Base-by-base conservation (phyloP, 2,797 vertebrate genomes). In the Sebastes paucispinis region DNA sequence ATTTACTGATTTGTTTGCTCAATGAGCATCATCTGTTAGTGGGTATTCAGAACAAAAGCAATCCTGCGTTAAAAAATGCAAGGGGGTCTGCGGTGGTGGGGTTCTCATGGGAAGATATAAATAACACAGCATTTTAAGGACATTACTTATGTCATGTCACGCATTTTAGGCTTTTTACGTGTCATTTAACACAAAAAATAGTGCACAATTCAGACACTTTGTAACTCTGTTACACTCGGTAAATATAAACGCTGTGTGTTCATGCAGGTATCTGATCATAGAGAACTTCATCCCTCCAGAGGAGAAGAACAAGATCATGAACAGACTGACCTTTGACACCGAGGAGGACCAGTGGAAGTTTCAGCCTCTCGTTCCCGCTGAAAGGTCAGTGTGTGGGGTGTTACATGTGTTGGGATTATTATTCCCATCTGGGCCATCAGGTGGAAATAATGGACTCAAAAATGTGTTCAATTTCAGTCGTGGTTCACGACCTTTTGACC, bases 271-370 rank as follows among this genome's bases (percentile, higher is more conserved):
- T 85, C 83, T 99, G 87, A 98, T 99, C 89, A 99, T 99, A 3
- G 98, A 99, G 94, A 99, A 99, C 92, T 99, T 99, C 92, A 99
- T 99, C 77, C 98, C 98, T 1, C 97, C 97, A 0, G 98, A 98
- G 79, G 98, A 98, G 93, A 99, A 99, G 95, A 99, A 99, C 89
- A 99, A 99, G 93, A 98, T 98, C 85, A 97, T 98, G 97, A 98
- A 97, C 94, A 95, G 98, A 25, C 95, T 99, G 69, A 96, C 95
- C 89, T 97, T 98, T 25, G 98, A 99, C 34, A 88, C 96, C 0
- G 98, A 99, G 18, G 98, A 99, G 88, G 98, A 98, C 54, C 97
- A 98, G 88, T 99, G 98, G 98, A 98, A 97, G 83, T 98, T 98
- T 85, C 97, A 97, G 94, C 96, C 98, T 0, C 95, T 99, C 0